Evolutionary conservation across 2,888 invertebrate genomes (phyloP).

Genomic region (Trichacis sp.): DNA sequence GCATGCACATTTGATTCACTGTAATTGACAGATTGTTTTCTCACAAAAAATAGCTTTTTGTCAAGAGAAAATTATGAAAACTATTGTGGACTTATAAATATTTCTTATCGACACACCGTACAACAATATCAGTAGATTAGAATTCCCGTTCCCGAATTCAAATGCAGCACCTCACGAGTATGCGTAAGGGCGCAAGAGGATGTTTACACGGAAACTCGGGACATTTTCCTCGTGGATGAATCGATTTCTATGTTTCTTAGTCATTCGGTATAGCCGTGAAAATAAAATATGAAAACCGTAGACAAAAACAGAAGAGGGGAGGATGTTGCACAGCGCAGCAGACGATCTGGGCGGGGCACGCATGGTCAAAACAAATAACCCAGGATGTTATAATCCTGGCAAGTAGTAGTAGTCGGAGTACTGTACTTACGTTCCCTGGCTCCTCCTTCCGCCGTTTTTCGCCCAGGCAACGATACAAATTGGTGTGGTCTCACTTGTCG

Average conservation of each 20-base stretch:
- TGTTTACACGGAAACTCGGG: not conserved
- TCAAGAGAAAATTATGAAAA: too few species aligned
- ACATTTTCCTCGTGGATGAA: too few species aligned
- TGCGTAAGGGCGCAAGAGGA: too few species aligned
- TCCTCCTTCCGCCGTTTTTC: conserved; percentile 34
- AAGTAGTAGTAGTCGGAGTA: conserved; percentile 40
- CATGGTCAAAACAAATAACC: conserved; percentile 65
- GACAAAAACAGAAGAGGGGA: too few species aligned
- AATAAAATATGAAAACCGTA: conserved; percentile 18
- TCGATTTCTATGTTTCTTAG: not conserved
- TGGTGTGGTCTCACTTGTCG: conserved; percentile 21
- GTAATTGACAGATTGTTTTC: too few species aligned
- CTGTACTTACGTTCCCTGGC: conserved; percentile 31
- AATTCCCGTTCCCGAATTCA: too few species aligned
- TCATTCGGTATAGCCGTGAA: conserved; percentile 11
- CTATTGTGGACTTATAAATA: too few species aligned
- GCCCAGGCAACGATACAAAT: conserved; percentile 15
- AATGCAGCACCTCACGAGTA: too few species aligned
- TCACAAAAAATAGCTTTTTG: too few species aligned
- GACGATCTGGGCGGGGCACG: conserved; percentile 61
- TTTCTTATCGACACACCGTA: too few species aligned
- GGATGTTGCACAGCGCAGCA: conserved; percentile 31
- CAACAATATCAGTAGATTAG: too few species aligned
- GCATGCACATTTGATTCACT: too few species aligned
- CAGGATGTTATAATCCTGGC: conserved; percentile 59